Evolutionary conservation across 2,888 invertebrate species (phyloP), one percentile per base, ranked within the genome.

Genomic region (Monochamus alternatus): DNA sequence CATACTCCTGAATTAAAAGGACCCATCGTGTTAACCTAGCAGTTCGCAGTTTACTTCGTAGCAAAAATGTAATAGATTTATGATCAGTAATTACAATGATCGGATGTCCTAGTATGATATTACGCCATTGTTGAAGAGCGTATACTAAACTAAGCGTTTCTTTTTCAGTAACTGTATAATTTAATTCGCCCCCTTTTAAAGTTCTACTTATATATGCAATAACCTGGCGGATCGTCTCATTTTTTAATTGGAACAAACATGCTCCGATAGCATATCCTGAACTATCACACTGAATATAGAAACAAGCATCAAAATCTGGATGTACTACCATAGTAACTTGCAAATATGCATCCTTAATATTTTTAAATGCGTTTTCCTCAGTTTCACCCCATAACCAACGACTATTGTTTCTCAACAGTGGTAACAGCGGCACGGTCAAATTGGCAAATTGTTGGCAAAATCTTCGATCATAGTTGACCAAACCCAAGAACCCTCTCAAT

Each of bases 281-380:
- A 0, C 79, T 74, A 30, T 81, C 82, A 0, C 78, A 77, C 70
- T 78, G 63, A 3, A 79, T 22, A 72, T 52, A 65, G 70, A 79
- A 38, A 59, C 30, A 8, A 14, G 38, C 12, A 9, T 3, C 5
- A n/a, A 47, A 44, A 43, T 78, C 69, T 8, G 78, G 76, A 44
- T 78, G 75, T 9, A n/a, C 52, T 47, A 78, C 32, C 66, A 72
- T 44, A 8, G 62, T 68, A 2, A 63, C 44, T 12, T 68, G n/a
- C 30, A 32, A 12, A 10, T 75, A 69, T 3, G 38, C 32, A 31
- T 47, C 10, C 38, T 77, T 76, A 10, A 77, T 67, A 43, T 65
- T 5, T 14, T 69, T 59, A 38, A 78, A 78, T 10, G 70, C 60
- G 5, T 14, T 30, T 32, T 78, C 31, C 52, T 74, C 51, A 2